phyloP scores from a whole-genome alignment of 2,888 invertebrate genomes.

The Toxonevra muliebris region DNA sequence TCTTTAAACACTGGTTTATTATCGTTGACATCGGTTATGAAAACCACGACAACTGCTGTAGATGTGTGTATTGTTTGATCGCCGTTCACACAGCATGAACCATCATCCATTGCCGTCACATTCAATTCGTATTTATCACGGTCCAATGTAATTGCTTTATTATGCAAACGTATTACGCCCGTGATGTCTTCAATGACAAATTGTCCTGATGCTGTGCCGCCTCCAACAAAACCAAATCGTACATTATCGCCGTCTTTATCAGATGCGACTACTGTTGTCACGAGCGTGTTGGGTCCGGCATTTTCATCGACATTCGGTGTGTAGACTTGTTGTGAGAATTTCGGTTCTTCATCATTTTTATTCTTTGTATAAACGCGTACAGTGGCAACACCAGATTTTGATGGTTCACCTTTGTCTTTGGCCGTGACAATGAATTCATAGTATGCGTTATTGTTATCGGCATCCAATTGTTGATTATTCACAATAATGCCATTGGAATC shows the following conservation, averaged over 20 bases:
- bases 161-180: constrained; percentile 90
- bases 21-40: constrained; percentile 96
- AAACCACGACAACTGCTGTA: constrained; percentile 94
- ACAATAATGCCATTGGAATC: constrained; percentile 93
- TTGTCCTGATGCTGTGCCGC: constrained; percentile 88
- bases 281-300: constrained; percentile 92
- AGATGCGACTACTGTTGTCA: constrained; percentile 95
- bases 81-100: constrained; percentile 93
- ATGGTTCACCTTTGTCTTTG: constrained; percentile 93
- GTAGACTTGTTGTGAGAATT: constrained; percentile 95
- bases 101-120: constrained; percentile 97
- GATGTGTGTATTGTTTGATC: constrained; percentile 89
- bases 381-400: constrained; percentile 91
- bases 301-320: constrained; percentile 97
- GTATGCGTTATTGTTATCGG: constrained; percentile 96
- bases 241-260: constrained; percentile 98
- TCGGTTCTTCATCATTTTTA: constrained; percentile 97
- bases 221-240: constrained; percentile 89
- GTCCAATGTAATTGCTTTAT: constrained; percentile 86
- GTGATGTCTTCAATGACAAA: constrained; percentile 96
- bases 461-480: constrained; percentile 91
- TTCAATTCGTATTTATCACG: constrained; percentile 95
- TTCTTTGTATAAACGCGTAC: constrained; percentile 97
- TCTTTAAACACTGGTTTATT: constrained; percentile 96
- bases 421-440: constrained; percentile 95